phyloP scores from a whole-genome alignment of 2,113 vertebrate genomes.

The Desmodus rotundus region DNA sequence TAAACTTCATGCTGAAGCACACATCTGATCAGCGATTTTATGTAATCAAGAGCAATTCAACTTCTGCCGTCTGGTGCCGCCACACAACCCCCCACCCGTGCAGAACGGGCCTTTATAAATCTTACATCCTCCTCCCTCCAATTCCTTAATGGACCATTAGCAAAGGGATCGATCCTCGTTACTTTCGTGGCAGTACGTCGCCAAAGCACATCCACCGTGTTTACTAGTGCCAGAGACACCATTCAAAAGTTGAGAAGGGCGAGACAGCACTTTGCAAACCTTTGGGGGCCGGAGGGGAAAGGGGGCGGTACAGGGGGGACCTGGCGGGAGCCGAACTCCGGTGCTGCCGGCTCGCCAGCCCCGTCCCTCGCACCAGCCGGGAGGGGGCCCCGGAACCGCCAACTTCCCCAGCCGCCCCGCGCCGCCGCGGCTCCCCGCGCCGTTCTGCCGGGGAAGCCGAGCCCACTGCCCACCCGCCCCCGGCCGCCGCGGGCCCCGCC shows the following conservation, averaged over 20 bases:
- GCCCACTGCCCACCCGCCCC: background rate
- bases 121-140: constrained; percentile 14
- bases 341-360: background rate
- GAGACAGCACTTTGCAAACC: constrained; percentile 11
- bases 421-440: background rate
- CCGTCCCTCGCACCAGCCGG: no score
- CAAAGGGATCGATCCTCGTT: background rate
- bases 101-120: constrained; percentile 22
- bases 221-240: background rate
- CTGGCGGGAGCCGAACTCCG: background rate
- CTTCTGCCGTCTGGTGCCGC: background rate
- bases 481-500: background rate
- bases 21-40: background rate
- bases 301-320: background rate
- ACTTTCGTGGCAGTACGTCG: constrained; percentile 10
- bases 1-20: background rate
- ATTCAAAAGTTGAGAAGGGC: constrained; percentile 32
- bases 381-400: background rate
- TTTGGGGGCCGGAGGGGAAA: background rate
- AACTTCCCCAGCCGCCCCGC: background rate
- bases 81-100: background rate
- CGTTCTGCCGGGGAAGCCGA: background rate
- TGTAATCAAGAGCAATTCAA: background rate
- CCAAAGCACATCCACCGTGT: background rate
- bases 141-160: constrained; percentile 62